Evolutionary conservation across 2,888 invertebrate species (phyloP), one percentile per base, ranked within the genome.

Genomic region (Papilio gigon): DNA sequence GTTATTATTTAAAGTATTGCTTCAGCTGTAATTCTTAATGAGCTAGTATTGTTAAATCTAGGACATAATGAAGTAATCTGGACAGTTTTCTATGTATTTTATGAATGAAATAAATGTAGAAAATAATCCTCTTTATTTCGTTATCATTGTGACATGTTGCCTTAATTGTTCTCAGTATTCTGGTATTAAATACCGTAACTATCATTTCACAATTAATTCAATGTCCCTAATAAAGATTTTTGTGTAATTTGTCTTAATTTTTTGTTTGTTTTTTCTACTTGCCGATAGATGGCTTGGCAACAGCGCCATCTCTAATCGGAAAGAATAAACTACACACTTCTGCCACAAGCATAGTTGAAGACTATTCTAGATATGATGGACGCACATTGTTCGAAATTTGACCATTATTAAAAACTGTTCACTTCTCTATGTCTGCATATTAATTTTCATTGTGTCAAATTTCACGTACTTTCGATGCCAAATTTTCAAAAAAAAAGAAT

Each of bases 131-230:
- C 27, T 14, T 47, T 47, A 12, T 27, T 53, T 53, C 14, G 4
- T 25, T 27, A 50, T 14, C 4, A 25, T 14, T 50, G 27, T 33
- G 56, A 40, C 27, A 37, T 27, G 33, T 37, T 50, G 50, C 25
- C 27, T 66, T 44, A 35, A 50, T 25, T 50, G 17, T 47, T 50
- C 17, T 37, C 66, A 50, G 53, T 60, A 61, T 61, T 61, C 37
- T 30, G 66, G 66, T 67, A 67, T 67, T 25, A 35, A 66, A 66
- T 60, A 66, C 59, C 66, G 6, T 35, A 35, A 35, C 20, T 47
- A 37, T 22, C 22, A n/a, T 27, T 22, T 65, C 22, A 59, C 33
- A 44, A 35, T 25, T 14, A 56, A 40, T 27, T 65, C 44, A 42
- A 42, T 56, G 37, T 35, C 27, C 17, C 11, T 22, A 42, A 44